Evolutionary conservation across 2,797 vertebrate genomes (phyloP).

Genomic region (Diceros bicornis): DNA sequence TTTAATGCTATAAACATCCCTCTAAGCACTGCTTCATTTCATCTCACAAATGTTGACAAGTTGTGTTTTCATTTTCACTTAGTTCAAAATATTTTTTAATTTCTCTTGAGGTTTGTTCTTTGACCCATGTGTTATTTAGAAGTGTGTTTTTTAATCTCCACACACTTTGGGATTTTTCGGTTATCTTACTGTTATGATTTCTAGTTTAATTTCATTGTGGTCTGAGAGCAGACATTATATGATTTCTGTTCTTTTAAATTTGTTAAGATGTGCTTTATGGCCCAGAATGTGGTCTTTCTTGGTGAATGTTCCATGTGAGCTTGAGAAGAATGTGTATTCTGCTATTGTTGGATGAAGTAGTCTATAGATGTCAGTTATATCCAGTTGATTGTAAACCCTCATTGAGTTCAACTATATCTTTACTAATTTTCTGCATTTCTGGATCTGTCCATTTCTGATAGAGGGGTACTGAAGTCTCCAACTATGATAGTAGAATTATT

Average conservation of each 20-base stretch:
- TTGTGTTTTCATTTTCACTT: neutral
- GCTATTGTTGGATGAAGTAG: neutral
- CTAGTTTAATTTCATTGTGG: neutral
- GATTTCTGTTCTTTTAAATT: neutral
- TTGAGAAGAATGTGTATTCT: neutral
- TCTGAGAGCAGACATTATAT: neutral
- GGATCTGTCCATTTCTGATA: neutral
- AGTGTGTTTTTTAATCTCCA: neutral
- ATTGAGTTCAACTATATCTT: neutral
- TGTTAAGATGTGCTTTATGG: neutral
- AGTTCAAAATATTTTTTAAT: neutral
- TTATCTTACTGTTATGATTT: neutral
- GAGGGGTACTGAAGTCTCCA: neutral
- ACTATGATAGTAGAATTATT: neutral
- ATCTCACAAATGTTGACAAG: neutral
- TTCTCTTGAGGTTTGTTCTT: neutral
- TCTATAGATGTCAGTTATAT: neutral
- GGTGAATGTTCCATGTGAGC: neutral
- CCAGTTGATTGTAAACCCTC: neutral
- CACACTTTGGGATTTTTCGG: neutral
- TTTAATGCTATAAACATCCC: neutral
- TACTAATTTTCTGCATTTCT: neutral
- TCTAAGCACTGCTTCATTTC: neutral
- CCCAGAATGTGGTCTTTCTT: neutral
- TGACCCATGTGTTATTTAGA: neutral